phyloP scores from a whole-genome alignment of 1,140 invertebrate genomes.

The Galendromus occidentalis region DNA sequence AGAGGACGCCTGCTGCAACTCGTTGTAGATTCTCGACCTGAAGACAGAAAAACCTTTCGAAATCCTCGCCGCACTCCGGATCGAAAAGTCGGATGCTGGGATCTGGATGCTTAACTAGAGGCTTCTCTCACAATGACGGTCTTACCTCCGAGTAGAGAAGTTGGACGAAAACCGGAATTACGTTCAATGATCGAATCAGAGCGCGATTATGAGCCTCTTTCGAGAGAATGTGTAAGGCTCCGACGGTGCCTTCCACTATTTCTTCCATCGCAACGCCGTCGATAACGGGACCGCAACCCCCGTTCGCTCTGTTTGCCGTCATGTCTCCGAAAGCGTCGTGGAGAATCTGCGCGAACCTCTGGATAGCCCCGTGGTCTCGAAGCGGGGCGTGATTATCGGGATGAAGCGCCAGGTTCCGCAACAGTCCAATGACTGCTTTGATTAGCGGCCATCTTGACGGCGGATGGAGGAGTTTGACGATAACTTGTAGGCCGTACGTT shows the following conservation, averaged over 20 bases:
- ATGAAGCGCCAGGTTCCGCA: constrained; percentile 32
- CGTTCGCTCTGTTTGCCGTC: constrained; percentile 29
- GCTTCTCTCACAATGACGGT: too few relatives aligned
- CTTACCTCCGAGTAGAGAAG: too few relatives aligned
- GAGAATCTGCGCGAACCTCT: constrained; percentile 29
- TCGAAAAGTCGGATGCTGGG: too few relatives aligned
- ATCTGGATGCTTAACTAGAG: too few relatives aligned
- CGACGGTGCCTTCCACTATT: constrained; percentile 30
- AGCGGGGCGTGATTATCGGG: constrained; percentile 30
- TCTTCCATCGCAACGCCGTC: constrained; percentile 32
- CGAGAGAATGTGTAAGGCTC: constrained; percentile 33
- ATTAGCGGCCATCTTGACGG: constrained; percentile 12
- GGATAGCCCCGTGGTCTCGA: constrained; percentile 29
- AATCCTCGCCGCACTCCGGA: too few relatives aligned
- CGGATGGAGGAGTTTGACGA: constrained; percentile 29
- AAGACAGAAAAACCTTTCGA: constrained; percentile 48
- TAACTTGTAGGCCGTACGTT: constrained; percentile 31
- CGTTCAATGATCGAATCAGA: constrained; percentile 25
- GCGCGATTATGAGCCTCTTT: constrained; percentile 30
- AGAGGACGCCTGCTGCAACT: constrained; percentile 80
- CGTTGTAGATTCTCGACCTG: constrained; percentile 92
- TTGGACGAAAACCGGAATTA: constrained; percentile 2
- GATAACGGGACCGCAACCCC: constrained; percentile 31
- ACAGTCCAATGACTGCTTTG: constrained; percentile 31
- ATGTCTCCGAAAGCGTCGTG: constrained; percentile 24